These are phyloP conservation scores for Apteryx mantelli DNA, from an alignment of 2,113 vertebrate genomes.

Conservation along the genomic window DNA sequence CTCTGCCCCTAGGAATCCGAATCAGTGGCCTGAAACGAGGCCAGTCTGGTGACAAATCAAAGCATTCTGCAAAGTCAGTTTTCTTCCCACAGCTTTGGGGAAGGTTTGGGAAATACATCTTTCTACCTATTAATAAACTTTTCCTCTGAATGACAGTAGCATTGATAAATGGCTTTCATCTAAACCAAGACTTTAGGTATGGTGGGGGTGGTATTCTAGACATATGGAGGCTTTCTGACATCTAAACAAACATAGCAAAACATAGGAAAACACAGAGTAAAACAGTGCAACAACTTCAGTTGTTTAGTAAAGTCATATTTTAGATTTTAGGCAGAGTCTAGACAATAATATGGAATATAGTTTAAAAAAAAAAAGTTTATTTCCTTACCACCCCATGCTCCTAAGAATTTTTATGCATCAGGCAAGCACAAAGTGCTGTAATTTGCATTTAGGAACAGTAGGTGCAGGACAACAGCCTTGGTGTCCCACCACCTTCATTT, in stretches of 20 bases:
- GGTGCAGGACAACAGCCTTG: not conserved
- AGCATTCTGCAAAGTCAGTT: not conserved
- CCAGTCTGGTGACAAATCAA: not conserved
- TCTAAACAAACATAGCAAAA: not conserved
- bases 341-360: not conserved
- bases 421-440: not conserved
- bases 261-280: not conserved
- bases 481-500: not conserved
- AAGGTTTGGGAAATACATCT: not conserved
- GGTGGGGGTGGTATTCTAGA: not conserved
- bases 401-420: not conserved
- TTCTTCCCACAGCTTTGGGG: not conserved
- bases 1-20: not conserved
- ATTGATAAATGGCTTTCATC: not conserved
- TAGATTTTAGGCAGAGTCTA: not conserved
- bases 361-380: conserved; percentile 8
- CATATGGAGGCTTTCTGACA: not conserved
- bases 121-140: not conserved
- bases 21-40: not conserved
- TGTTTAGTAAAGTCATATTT: not conserved
- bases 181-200: not conserved
- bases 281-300: not conserved
- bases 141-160: not conserved
- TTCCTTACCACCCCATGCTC: not conserved
- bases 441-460: not conserved